Conservation (phyloP, 2,888 invertebrate species). For the Euplexia lucipara region DNA sequence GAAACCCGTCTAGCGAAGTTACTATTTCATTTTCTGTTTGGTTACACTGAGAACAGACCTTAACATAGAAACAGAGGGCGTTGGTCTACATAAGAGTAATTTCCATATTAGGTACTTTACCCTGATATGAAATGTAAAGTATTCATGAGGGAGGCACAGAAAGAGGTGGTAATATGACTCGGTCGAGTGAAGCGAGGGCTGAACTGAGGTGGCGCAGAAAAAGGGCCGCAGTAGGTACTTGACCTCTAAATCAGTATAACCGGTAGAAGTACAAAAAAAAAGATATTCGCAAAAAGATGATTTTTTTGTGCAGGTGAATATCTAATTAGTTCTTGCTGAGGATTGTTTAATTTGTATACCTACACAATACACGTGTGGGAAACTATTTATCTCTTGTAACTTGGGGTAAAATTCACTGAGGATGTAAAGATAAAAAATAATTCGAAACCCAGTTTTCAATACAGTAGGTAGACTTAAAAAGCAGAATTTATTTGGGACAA, state of each 20-base stretch:
- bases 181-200: neutral
- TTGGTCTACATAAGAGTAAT: constrained; percentile 29
- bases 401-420: too few relatives aligned
- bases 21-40: constrained; percentile 1
- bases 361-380: too few relatives aligned
- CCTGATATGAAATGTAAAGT: constrained; percentile 7
- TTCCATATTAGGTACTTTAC: constrained; percentile 14
- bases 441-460: too few relatives aligned
- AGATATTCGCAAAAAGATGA: too few relatives aligned
- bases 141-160: neutral
- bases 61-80: neutral
- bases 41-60: neutral
- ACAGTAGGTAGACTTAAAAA: neutral
- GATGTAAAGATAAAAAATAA: too few relatives aligned
- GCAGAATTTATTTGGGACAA: neutral
- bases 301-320: too few relatives aligned
- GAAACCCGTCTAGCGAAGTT: constrained; percentile 15
- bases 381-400: too few relatives aligned
- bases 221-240: neutral
- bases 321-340: too few relatives aligned
- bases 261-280: too few relatives aligned
- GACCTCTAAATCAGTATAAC: too few relatives aligned
- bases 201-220: neutral
- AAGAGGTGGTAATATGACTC: neutral
- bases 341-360: too few relatives aligned